phyloP scores from a whole-genome alignment of 2,797 vertebrate species.

The Halcyon smyrnensis region DNA sequence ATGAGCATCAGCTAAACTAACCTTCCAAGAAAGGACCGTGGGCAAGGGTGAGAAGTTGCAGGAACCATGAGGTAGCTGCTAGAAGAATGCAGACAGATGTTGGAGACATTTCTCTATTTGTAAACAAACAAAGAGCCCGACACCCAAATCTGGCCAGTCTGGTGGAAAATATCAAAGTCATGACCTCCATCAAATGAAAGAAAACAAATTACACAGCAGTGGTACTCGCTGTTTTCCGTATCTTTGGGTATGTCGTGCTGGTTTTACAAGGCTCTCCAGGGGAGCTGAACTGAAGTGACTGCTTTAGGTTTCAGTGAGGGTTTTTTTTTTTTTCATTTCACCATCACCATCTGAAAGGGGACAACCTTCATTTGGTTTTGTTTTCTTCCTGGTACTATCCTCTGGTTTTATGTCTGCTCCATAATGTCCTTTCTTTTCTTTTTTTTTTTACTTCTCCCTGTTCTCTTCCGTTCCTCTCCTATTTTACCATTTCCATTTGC shows the following conservation, averaged over 20 bases:
- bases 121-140: constrained; percentile 64
- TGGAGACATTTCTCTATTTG: constrained; percentile 51
- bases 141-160: neutral
- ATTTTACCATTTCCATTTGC: neutral
- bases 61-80: constrained; percentile 65
- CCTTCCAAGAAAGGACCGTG: constrained; percentile 35
- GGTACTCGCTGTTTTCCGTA: neutral
- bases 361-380: neutral
- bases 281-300: neutral
- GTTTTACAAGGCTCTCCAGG: neutral
- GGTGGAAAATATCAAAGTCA: constrained; percentile 60
- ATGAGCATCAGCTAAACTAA: neutral
- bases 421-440: neutral
- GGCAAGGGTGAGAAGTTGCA: constrained; percentile 45
- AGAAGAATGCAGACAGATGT: constrained; percentile 52
- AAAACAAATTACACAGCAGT: constrained; percentile 12
- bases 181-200: constrained; percentile 8
- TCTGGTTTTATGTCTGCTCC: neutral
- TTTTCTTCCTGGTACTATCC: neutral
- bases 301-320: neutral
- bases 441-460: neutral
- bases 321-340: neutral
- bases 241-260: neutral
- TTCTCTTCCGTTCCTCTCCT: neutral
- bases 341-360: neutral